These are phyloP conservation scores for Luperina testacea DNA, from an alignment of 2,888 invertebrate genomes.

Conservation along the genomic window DNA sequence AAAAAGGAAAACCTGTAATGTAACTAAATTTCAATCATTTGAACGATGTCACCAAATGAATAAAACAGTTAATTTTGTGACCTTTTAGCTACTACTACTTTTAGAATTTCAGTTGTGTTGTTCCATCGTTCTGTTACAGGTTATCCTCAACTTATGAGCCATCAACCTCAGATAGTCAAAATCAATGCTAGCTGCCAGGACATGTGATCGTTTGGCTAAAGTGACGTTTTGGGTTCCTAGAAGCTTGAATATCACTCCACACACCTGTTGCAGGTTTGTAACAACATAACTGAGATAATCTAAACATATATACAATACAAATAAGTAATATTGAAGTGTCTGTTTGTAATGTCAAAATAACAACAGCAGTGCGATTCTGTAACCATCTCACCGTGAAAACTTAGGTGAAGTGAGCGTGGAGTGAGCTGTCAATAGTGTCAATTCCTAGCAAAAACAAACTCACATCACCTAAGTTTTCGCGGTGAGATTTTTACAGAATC, in stretches of 20 bases:
- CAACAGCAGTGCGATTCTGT: too few relatives aligned
- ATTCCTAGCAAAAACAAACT: too few relatives aligned
- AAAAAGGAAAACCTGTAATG: too few relatives aligned
- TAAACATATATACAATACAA: background rate
- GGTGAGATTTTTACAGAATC: too few relatives aligned
- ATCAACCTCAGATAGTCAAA: background rate
- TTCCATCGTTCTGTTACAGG: background rate
- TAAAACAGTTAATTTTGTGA: too few relatives aligned
- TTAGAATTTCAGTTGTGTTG: background rate
- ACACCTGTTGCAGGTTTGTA: conserved; percentile 27
- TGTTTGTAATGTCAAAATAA: background rate
- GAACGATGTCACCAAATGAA: too few relatives aligned
- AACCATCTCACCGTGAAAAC: too few relatives aligned
- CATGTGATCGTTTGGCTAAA: background rate
- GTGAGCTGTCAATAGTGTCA: too few relatives aligned
- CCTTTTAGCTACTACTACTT: too few relatives aligned
- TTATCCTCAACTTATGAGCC: background rate
- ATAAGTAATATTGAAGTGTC: background rate
- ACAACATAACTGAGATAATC: background rate
- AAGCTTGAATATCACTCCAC: conserved; percentile 21
- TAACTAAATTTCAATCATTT: too few relatives aligned
- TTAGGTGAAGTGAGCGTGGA: too few relatives aligned
- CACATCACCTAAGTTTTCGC: too few relatives aligned
- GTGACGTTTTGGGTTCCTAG: background rate
- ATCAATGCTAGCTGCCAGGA: conserved; percentile 12